Conservation (phyloP, 2,888 invertebrate genomes). For the Panopea generosa region DNA sequence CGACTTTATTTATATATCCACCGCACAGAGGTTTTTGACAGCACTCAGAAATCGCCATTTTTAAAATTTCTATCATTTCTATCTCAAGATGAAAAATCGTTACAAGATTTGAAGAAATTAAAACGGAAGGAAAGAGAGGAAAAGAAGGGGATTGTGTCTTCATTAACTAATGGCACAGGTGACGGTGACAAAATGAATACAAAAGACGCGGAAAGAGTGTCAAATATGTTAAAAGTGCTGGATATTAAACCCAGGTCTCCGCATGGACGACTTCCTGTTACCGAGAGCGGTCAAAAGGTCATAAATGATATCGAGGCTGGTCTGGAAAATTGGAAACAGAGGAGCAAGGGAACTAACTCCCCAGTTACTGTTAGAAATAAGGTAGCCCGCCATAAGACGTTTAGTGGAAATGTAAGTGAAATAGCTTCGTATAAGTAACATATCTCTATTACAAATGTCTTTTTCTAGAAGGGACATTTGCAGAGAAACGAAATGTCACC, state of each 20-base stretch:
- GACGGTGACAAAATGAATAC: slow-evolving; percentile 29
- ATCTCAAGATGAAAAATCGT: slow-evolving; percentile 66
- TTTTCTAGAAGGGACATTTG: too few relatives aligned
- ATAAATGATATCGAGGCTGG: slow-evolving; percentile 63
- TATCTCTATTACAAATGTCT: too few relatives aligned
- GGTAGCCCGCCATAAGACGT: slow-evolving; percentile 1
- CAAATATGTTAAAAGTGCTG: slow-evolving; percentile 64
- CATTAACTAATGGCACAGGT: background rate
- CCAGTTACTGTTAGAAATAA: slow-evolving; percentile 1
- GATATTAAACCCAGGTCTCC: slow-evolving; percentile 54
- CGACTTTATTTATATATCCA: slow-evolving; percentile 75
- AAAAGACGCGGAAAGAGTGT: slow-evolving; percentile 56
- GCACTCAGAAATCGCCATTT: slow-evolving; percentile 63
- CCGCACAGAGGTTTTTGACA: slow-evolving; percentile 60
- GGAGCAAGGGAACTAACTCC: slow-evolving; percentile 36
- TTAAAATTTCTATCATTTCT: slow-evolving; percentile 76
- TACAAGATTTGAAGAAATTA: slow-evolving; percentile 49
- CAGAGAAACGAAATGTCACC: too few relatives aligned
- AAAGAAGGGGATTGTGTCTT: slow-evolving; percentile 19
- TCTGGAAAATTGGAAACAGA: slow-evolving; percentile 55
- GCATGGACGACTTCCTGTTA: slow-evolving; percentile 55
- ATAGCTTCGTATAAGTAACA: too few relatives aligned
- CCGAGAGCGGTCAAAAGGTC: slow-evolving; percentile 61
- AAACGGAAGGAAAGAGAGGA: slow-evolving; percentile 56
- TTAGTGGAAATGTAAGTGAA: slow-evolving; percentile 13